Evolutionary conservation across 2,797 vertebrate species (phyloP), one percentile per base, ranked within the genome.

Genomic region (Chrysolophus pictus): DNA sequence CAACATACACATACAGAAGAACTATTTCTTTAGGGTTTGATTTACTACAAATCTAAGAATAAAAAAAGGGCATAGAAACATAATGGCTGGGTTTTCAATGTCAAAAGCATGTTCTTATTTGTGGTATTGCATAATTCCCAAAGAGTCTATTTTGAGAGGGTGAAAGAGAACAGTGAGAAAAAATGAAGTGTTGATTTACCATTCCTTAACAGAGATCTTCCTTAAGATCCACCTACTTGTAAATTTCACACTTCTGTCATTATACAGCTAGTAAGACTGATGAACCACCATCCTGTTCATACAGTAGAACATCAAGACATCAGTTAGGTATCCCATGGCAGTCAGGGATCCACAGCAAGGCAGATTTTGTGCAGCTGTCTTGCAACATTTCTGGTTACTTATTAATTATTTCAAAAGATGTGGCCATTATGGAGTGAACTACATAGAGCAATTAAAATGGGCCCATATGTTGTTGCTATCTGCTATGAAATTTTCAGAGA

Each of bases 11-110:
- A 78, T 90, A 46, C 9, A 53, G 65, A 79, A 85, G 75, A 92
- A 92, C 84, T 92, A 90, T 88, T 95, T 88, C 69, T 64, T 64
- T 28, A 51, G 73, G 58, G 77, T 74, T 78, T 81, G 88, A 92
- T 75, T 80, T 93, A 68, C 53, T 63, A 83, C 76, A 58, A 37
- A n/a, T 87, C 51, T 35, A 41, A 84, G 80, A 59, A 94, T 75
- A 64, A 84, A 35, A 35, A 73, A 91, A 84, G 39, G 44, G 41
- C 7, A 68, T 47, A 83, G 46, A 67, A 91, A 77, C 29, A 46
- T 1, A 88, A 79, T 8, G 37, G 41, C 44, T 33, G 16, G 9
- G 5, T 21, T 93, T 79, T 55, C 80, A 73, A 6, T 76, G 60
- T 90, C 72, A 81, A 26, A 23, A 82, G 62, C 31, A 64, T 67